Base-by-base conservation (phyloP, 2,113 vertebrate genomes). In the Pygoscelis adeliae region DNA sequence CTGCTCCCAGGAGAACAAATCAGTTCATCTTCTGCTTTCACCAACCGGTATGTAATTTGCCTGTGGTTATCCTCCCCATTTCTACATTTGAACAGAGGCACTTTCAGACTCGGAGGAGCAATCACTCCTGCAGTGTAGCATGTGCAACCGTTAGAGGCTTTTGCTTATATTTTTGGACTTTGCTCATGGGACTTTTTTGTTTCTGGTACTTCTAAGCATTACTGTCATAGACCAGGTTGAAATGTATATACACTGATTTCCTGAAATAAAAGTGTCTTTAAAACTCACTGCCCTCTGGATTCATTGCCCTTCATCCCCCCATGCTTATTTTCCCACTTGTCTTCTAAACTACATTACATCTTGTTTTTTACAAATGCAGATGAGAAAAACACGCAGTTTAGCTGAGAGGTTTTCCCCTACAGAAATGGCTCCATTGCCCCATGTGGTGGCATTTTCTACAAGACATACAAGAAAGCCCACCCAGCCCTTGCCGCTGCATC, bases 21-120 rank as follows among this genome's bases (percentile, higher is more conserved):
- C 71, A 49, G 32, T 89, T 94, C 61, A 32, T 62, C 36, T 58
- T 91, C n/a, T 26, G 59, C 70, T 85, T 88, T 88, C 25, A 44
- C 65, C 15, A 32, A 32, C 15, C 0, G 2, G 5, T 69, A 73
- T 53, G 38, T 73, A 78, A 73, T 85, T 40, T 69, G 49, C 18
- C n/a, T 69, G 53, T 21, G 30, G 63, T 67, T 72, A 42, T n/a
- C 34, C 18, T 82, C 36, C 16, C 25, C 47, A 21, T 34, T 40
- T 77, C 79, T 62, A 19, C 5, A 5, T n/a, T 63, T 53, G 47
- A 17, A 29, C 30, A 63, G 50, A 70, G 21, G 82, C n/a, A 34
- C 50, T 66, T 65, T 30, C 36, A 87, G 73, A 46, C 58, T 10
- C 13, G 29, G 63, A 71, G 67, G 7, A 47, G 29, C 16, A 52